Evolutionary conservation across 2,888 invertebrate genomes (phyloP).

Genomic region (Metallyticus violacea): DNA sequence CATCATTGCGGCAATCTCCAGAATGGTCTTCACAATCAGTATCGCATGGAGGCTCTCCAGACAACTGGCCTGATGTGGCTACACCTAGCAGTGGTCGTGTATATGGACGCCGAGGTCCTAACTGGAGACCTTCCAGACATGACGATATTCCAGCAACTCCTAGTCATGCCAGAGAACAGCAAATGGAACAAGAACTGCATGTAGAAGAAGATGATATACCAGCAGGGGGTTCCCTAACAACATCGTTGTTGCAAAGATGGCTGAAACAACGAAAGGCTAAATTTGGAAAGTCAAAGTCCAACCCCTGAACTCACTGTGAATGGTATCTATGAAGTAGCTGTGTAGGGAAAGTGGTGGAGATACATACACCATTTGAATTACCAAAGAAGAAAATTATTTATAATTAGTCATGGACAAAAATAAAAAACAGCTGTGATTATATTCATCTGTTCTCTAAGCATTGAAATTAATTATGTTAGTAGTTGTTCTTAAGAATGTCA

Average conservation of each 20-base stretch:
- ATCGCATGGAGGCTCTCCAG: neutral
- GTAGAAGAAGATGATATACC: slow-evolving; percentile 19
- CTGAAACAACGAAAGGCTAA: slow-evolving; percentile 28
- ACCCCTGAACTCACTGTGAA: slow-evolving; percentile 27
- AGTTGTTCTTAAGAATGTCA: too few relatives aligned
- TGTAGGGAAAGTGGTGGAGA: too few relatives aligned
- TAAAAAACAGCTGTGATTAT: too few relatives aligned
- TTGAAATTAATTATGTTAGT: too few relatives aligned
- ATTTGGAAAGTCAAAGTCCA: slow-evolving; percentile 23
- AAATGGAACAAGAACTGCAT: neutral
- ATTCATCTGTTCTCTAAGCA: too few relatives aligned
- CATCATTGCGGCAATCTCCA: neutral
- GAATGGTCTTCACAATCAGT: neutral
- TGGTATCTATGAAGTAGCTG: too few relatives aligned
- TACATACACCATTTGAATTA: too few relatives aligned
- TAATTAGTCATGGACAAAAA: too few relatives aligned
- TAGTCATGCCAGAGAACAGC: neutral
- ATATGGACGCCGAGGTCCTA: neutral
- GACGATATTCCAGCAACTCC: neutral
- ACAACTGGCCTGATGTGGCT: neutral
- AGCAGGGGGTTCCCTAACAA: slow-evolving; percentile 28
- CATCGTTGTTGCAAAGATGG: slow-evolving; percentile 31
- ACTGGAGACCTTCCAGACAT: neutral
- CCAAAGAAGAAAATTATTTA: too few relatives aligned
- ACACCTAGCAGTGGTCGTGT: neutral